These are phyloP conservation scores for Phyto melanocephala DNA, from an alignment of 2,888 invertebrate genomes.

Conservation along the genomic window DNA sequence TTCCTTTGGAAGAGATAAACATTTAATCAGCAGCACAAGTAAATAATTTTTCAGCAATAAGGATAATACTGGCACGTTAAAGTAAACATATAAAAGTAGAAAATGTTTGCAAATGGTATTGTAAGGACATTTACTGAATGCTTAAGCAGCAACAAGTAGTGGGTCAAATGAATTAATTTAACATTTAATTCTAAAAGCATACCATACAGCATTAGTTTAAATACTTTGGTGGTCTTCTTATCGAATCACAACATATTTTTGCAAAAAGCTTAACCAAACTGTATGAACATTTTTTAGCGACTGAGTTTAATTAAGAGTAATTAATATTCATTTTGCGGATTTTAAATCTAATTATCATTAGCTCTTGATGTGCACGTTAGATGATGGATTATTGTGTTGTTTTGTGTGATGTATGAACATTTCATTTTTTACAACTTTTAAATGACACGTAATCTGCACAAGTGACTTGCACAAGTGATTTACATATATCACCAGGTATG, in stretches of 20 bases:
- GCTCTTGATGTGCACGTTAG: not conserved
- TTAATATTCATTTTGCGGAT: no score
- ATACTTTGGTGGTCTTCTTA: no score
- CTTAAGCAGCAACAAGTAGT: not conserved
- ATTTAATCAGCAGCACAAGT: conserved; percentile 6
- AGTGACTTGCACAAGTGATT: not conserved
- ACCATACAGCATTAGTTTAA: no score
- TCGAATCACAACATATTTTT: not conserved
- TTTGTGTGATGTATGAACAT: not conserved
- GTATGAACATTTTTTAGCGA: no score
- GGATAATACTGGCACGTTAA: not conserved
- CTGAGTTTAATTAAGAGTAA: no score
- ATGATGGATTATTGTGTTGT: not conserved
- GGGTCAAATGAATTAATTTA: not conserved
- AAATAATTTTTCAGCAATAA: not conserved
- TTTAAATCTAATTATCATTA: not conserved
- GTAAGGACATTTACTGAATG: not conserved
- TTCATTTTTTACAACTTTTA: not conserved
- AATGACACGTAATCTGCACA: conserved; percentile 6
- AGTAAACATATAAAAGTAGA: not conserved
- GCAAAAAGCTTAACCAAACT: not conserved
- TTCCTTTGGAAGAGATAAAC: not conserved
- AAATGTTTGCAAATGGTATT: not conserved
- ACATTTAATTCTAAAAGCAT: not conserved
- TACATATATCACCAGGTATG: not conserved